Conservation (phyloP, 92 coral and sea anemone genomes). For the Zoanthus gigantus region DNA sequence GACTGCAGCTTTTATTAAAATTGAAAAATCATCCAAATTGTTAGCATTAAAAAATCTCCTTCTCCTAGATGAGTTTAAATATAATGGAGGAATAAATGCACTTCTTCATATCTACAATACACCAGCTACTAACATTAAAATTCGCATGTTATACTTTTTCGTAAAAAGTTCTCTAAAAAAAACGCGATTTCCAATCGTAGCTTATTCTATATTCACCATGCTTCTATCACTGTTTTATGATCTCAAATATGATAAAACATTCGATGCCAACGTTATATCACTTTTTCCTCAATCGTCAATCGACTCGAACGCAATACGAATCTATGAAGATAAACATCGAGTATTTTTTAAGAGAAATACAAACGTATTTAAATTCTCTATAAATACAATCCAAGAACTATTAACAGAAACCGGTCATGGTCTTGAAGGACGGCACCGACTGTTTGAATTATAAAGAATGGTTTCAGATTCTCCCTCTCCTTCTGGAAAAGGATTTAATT, state of each 20-base stretch:
- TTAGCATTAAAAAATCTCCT: not conserved
- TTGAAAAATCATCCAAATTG: not conserved
- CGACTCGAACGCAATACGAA: not conserved
- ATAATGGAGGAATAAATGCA: not conserved
- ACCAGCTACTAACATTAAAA: not conserved
- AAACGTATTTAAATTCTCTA: constrained; percentile 7
- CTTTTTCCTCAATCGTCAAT: not conserved
- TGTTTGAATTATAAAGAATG: not conserved
- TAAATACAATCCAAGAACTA: not conserved
- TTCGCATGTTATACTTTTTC: not conserved
- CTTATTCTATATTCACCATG: not conserved
- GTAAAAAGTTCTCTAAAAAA: not conserved
- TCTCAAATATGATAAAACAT: constrained; percentile 11
- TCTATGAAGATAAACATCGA: not conserved
- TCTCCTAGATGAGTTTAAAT: not conserved
- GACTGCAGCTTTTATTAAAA: not conserved
- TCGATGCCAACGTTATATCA: constrained; percentile 11
- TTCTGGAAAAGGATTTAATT: no score
- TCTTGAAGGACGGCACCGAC: not conserved
- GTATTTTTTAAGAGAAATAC: constrained; percentile 5
- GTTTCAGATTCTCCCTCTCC: not conserved
- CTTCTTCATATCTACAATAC: not conserved
- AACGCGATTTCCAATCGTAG: not conserved
- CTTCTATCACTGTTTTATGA: not conserved
- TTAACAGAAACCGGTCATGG: constrained; percentile 7